Evolutionary conservation across 2,888 invertebrate genomes (phyloP), one percentile per base, ranked within the genome.

Genomic region (Autographa gamma): DNA sequence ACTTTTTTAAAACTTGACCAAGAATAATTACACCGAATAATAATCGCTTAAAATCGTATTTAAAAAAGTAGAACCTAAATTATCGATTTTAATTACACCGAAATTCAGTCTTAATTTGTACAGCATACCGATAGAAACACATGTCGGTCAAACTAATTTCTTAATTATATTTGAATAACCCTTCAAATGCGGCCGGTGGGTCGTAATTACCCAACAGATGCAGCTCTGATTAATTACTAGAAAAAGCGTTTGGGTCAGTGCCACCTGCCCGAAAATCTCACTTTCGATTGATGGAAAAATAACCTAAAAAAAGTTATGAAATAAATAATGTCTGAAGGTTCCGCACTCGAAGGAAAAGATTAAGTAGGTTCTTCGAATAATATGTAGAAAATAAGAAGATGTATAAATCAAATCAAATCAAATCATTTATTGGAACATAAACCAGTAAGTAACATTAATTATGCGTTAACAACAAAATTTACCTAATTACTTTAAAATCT

Each of bases 111-210:
- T 38, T 65, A 77, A 73, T 69, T 72, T 11, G 34, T 38, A 52
- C 63, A 62, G 62, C 77, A 72, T 73, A 43, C 77, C 77, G 72
- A 72, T 72, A 68, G 82, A 88, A 89, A 90, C 94, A 93, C 92
- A 93, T 93, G 93, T 84, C 91, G 89, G 85, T 89, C 90, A 84
- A 84, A 89, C 91, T 94, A 95, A 95, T 95, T 93, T 93, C 95
- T 95, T 95, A 94, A 95, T 95, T 94, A 93, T 93, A 92, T 95
- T 95, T 95, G 94, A 95, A 94, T 94, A 95, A 93, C 94, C 94
- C 95, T 93, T 94, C 91, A 92, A 91, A 92, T 81, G 81, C 80
- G 77, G 74, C 72, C 73, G 79, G 71, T 80, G 83, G 85, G 80
- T 80, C 85, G 90, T 94, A 94, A 94, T 95, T 94, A 94, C 89